Base-by-base conservation (phyloP, 2,888 invertebrate genomes). In the Epinotia bilunana region DNA sequence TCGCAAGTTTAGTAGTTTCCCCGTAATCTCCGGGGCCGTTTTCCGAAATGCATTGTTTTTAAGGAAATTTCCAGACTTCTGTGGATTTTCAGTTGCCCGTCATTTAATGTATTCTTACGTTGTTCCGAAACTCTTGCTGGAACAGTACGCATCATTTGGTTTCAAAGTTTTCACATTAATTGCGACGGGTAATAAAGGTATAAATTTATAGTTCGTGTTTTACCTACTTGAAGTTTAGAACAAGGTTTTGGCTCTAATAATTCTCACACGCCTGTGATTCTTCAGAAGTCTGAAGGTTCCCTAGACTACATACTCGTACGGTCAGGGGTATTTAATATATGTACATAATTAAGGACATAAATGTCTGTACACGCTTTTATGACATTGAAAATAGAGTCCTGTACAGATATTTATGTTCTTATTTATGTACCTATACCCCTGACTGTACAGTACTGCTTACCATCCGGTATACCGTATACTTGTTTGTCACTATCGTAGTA, bases 111-210 rank as follows among this genome's bases (percentile, higher is more conserved):
- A 64, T 63, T 55, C 63, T 46, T 46, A 63, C 39, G 18, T 61
- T 61, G 62, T 53, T 71, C 20, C 18, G 58, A 18, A 49, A 53
- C 49, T 65, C 46, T 55, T 12, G 60, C 43, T 68, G n/a, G 67
- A 73, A 43, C 64, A 39, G 70, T 16, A 71, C 70, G 74, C 70
- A 71, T 71, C 70, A 65, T 74, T 70, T 60, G 23, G 39, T 64
- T 71, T 74, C 65, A 23, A 71, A 74, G 74, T 74, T 74, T 74
- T 43, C 64, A 20, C 70, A 70, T 74, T 39, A 74, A 70, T 74
- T 71, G 57, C 28, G 63, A 60, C 61, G 43, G 39, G 63, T 58
- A 20, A 62, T 68, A 13, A 46, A 58, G 20, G 46, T 62, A 53
- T 6, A 5, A n/a, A n/a, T n/a, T n/a, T n/a, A n/a, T n/a, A n/a